Percentiles rank a stretch among this genome's conserved stretches.
Conservation (phyloP, 2,797 vertebrate genomes). For the Cynopterus sphinx region DNA sequence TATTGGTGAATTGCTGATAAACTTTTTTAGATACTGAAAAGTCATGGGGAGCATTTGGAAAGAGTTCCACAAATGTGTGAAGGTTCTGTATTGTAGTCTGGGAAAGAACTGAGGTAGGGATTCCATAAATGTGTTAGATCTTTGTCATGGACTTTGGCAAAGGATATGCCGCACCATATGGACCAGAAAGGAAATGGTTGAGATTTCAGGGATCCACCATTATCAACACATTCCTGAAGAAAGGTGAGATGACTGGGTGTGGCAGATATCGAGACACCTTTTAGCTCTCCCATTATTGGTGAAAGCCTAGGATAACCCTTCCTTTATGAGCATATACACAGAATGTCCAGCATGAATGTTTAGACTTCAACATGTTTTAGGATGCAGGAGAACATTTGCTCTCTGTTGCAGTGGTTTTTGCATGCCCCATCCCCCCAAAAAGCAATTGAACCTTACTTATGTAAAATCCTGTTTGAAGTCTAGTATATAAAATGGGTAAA, state of each 20-base stretch:
- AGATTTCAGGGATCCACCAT: neutral
- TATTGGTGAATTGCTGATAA: neutral
- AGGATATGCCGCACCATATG: neutral
- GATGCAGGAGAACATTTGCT: constrained; percentile 21
- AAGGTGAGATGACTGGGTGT: neutral
- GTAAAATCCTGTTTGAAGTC: constrained; percentile 34
- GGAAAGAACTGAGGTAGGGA: neutral
- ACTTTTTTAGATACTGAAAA: neutral
- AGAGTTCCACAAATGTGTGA: neutral
- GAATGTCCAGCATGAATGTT: neutral
- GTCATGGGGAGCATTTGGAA: neutral
- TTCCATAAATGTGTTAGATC: neutral
- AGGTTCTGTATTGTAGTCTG: neutral
- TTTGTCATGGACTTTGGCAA: constrained; percentile 19
- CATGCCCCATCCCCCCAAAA: neutral
- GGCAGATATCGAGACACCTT: neutral
- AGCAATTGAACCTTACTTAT: neutral
- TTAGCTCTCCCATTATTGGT: neutral
- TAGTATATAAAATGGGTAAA: neutral
- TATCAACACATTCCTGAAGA: neutral
- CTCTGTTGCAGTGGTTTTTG: constrained; percentile 1
- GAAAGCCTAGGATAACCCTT: neutral
- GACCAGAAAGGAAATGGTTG: neutral
- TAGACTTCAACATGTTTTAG: neutral
- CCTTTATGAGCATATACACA: neutral